A percentile compares a stretch with the other conserved stretches of the same genome.
Evolutionary conservation across 2,797 vertebrate genomes (phyloP).

Genomic region (Naso thynnoides): DNA sequence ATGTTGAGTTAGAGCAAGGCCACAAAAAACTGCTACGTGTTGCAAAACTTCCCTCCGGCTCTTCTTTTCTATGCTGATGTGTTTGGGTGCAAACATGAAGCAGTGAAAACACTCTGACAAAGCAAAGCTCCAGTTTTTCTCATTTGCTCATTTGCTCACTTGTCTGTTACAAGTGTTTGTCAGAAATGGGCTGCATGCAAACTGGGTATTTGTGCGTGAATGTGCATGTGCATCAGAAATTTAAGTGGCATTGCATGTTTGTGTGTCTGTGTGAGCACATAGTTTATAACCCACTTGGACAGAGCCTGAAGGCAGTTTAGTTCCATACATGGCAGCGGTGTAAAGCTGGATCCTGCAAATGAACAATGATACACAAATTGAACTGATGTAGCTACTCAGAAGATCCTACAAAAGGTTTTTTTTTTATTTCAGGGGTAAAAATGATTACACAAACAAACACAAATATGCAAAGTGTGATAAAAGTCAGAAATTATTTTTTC

Average conservation of each 20-base stretch:
- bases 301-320: conserved; percentile 40
- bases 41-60: conserved; percentile 52
- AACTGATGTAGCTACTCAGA: conserved; percentile 15
- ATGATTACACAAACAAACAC: neutral
- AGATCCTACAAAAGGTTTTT: neutral
- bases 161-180: conserved; percentile 21
- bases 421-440: neutral
- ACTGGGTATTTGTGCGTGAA: conserved; percentile 2
- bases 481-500: neutral
- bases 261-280: neutral
- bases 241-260: neutral
- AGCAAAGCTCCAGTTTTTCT: conserved; percentile 20
- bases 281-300: conserved; percentile 31
- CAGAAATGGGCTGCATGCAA: conserved; percentile 10
- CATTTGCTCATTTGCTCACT: conserved; percentile 27
- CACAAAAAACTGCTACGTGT: conserved; percentile 28
- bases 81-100: conserved; percentile 39
- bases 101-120: conserved; percentile 35
- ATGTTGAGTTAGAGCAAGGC: conserved; percentile 40
- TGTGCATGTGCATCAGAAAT: neutral
- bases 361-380: conserved; percentile 30
- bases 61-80: conserved; percentile 55
- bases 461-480: neutral
- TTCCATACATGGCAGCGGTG: conserved; percentile 5
- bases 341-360: neutral